A percentile compares a stretch with the other conserved stretches of the same genome.
Evolutionary conservation across 2,888 invertebrate species (phyloP).

Genomic region (Ochlodes sylvanus): DNA sequence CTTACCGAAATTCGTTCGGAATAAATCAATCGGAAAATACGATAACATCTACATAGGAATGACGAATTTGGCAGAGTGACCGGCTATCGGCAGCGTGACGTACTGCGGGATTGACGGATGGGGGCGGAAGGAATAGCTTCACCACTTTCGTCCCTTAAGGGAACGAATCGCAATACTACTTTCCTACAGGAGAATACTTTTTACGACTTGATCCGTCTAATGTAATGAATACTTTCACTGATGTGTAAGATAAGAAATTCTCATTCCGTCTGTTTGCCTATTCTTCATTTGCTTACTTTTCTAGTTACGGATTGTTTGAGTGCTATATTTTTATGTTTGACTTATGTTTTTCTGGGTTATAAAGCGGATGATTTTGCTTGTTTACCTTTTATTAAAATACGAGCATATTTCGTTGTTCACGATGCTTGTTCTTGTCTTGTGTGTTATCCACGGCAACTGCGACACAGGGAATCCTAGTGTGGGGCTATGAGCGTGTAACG

Average conservation of each 20-base stretch:
- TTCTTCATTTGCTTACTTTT: constrained; percentile 34
- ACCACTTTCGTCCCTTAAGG: neutral
- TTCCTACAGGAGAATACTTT: constrained; percentile 45
- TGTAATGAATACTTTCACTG: constrained; percentile 44
- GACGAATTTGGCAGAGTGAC: constrained; percentile 42
- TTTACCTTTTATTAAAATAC: neutral
- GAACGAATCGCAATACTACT: constrained; percentile 21
- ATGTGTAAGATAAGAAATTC: constrained; percentile 34
- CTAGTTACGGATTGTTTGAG: constrained; percentile 16
- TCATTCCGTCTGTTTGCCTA: constrained; percentile 33
- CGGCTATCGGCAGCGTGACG: constrained; percentile 27
- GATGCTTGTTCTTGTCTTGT: too few species aligned
- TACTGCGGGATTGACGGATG: constrained; percentile 16
- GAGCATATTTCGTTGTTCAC: neutral
- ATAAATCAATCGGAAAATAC: constrained; percentile 45
- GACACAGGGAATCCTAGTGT: too few species aligned
- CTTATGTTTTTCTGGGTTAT: constrained; percentile 19
- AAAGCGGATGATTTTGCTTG: constrained; percentile 4
- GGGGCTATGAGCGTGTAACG: too few species aligned
- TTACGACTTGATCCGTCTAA: constrained; percentile 48
- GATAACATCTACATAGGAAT: constrained; percentile 43
- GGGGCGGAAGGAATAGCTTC: constrained; percentile 9
- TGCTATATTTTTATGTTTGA: constrained; percentile 11
- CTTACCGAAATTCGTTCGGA: constrained; percentile 32
- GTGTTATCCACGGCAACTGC: too few species aligned